Evolutionary conservation across 2,797 vertebrate genomes (phyloP).

Genomic region (Buceros bicornis): DNA sequence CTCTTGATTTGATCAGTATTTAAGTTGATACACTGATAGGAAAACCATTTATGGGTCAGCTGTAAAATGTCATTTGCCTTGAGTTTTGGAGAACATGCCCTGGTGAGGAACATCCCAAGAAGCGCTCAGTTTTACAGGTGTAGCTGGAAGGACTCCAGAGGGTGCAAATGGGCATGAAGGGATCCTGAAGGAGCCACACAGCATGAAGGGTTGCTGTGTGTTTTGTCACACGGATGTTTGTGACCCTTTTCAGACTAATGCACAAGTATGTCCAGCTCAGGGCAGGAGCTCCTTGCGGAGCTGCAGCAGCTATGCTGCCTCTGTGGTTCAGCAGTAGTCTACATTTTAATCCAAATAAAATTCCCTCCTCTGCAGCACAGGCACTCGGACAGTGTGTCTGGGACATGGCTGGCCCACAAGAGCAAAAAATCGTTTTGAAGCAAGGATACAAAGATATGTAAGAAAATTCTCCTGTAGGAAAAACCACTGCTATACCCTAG

Average conservation of each 20-base stretch:
- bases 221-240: not conserved
- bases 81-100: not conserved
- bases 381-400: not conserved
- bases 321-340: not conserved
- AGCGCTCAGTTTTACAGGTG: not conserved
- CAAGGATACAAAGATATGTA: not conserved
- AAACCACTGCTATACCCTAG: not conserved
- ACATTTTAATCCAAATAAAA: not conserved
- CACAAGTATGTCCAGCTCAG: not conserved
- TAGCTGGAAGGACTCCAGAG: not conserved
- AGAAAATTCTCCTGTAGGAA: not conserved
- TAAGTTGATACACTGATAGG: not conserved
- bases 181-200: not conserved
- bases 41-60: not conserved
- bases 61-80: constrained; percentile 20
- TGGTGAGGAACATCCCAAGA: not conserved
- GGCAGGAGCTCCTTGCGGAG: not conserved
- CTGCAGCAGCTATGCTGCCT: not conserved
- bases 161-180: not conserved
- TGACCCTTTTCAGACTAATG: not conserved
- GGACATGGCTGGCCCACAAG: not conserved
- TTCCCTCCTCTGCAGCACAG: not conserved
- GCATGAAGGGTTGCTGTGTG: fast-evolving
- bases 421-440: not conserved
- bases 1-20: constrained; percentile 10